Evolutionary conservation across 1,140 invertebrate species (phyloP).

Genomic region (Leptinotarsa undecemlineata): DNA sequence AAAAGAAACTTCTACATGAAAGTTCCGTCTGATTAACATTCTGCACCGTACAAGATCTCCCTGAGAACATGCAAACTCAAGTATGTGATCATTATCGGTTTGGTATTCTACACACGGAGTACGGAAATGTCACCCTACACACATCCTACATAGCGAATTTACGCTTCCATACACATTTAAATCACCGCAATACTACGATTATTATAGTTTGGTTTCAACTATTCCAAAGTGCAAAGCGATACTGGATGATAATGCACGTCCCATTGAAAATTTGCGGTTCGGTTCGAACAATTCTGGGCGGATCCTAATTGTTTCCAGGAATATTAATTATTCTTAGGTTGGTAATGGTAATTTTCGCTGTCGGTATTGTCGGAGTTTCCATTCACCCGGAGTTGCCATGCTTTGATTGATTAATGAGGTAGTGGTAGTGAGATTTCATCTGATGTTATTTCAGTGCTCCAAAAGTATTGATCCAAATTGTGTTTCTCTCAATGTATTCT

Average conservation of each 20-base stretch:
- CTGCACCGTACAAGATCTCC: too few relatives aligned
- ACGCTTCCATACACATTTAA: constrained; percentile 1
- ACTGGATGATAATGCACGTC: constrained; percentile 16
- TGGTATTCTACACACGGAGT: background rate
- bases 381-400: background rate
- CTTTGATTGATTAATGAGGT: background rate
- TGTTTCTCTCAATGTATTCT: background rate
- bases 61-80: background rate
- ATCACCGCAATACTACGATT: background rate
- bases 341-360: background rate
- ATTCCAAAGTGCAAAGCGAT: constrained; percentile 10
- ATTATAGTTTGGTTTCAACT: constrained; percentile 2
- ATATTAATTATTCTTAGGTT: constrained; percentile 1
- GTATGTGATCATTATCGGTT: background rate
- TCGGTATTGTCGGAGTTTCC: background rate
- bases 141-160: constrained; percentile 7
- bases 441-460: background rate
- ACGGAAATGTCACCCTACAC: background rate
- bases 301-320: background rate
- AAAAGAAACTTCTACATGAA: too few relatives aligned
- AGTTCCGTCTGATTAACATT: too few relatives aligned
- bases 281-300: background rate
- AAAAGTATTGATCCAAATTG: background rate
- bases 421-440: background rate
- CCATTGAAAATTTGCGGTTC: constrained; percentile 12